Percentiles rank a stretch among this genome's conserved stretches.
Conservation (phyloP, 2,113 vertebrate genomes). For the Tragelaphus scriptus region DNA sequence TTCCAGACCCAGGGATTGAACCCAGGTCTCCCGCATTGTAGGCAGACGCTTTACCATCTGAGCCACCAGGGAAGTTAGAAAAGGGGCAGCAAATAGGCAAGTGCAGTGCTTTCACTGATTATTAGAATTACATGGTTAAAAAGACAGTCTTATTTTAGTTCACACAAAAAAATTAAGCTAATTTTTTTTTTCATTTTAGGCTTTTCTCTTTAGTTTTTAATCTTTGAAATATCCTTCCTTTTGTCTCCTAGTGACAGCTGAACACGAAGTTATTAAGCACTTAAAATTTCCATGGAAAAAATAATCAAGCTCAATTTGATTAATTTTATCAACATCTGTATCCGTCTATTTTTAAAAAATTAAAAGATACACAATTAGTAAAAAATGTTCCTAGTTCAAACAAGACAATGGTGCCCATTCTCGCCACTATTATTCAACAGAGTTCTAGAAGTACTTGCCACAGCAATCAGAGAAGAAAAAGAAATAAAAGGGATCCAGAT, state of each 20-base stretch:
- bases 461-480: background rate
- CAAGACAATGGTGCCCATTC: background rate
- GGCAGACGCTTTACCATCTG: too few relatives aligned
- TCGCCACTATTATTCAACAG: background rate
- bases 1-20: too few relatives aligned
- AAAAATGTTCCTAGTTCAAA: background rate
- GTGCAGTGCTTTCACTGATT: background rate
- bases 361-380: background rate
- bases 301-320: background rate
- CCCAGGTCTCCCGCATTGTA: too few relatives aligned
- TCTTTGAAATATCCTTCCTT: background rate
- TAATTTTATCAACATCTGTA: background rate
- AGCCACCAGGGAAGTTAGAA: background rate
- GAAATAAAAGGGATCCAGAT: background rate
- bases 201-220: conserved; percentile 18
- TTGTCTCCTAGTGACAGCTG: background rate
- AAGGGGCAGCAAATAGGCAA: background rate
- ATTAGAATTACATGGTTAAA: background rate
- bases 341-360: background rate
- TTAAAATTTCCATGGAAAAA: background rate
- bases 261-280: background rate
- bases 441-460: background rate
- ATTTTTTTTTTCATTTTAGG: background rate
- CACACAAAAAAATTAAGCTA: background rate
- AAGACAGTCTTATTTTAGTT: background rate